phyloP scores from a whole-genome alignment of 37 sponge, comb jelly and placozoan species.

The Haliclona indistincta region DNA sequence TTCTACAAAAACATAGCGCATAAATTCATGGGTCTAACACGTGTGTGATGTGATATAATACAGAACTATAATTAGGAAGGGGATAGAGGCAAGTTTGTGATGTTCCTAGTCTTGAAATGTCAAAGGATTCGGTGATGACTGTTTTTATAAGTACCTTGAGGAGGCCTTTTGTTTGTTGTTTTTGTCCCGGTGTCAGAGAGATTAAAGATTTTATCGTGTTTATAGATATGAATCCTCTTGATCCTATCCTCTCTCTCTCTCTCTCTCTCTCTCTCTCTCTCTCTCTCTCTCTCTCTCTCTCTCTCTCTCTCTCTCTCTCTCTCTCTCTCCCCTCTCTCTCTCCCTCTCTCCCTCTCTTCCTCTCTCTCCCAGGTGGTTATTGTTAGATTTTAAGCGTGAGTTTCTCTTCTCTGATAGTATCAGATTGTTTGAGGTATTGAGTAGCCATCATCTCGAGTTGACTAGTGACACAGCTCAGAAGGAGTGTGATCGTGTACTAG shows the following conservation, averaged over 20 bases:
- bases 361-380: constrained; percentile 70
- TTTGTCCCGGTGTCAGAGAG: no score
- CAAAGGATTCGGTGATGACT: no score
- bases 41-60: no score
- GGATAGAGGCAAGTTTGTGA: no score
- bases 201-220: neutral
- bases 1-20: no score
- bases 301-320: constrained; percentile 21
- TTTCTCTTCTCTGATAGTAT: constrained; percentile 76
- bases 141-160: no score
- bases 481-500: constrained; percentile 59
- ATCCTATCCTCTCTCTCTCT: no score
- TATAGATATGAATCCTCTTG: neutral
- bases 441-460: constrained; percentile 77
- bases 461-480: constrained; percentile 71
- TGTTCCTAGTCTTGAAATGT: no score
- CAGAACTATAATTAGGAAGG: no score
- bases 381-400: constrained; percentile 88
- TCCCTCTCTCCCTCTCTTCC: neutral
- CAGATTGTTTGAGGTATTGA: constrained; percentile 82
- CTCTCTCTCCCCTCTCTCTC: neutral
- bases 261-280: constrained; percentile 16
- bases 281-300: neutral
- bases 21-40: no score
- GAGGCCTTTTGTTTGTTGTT: no score